Conservation (phyloP, 2,888 invertebrate species). For the Ceramica pisi region DNA sequence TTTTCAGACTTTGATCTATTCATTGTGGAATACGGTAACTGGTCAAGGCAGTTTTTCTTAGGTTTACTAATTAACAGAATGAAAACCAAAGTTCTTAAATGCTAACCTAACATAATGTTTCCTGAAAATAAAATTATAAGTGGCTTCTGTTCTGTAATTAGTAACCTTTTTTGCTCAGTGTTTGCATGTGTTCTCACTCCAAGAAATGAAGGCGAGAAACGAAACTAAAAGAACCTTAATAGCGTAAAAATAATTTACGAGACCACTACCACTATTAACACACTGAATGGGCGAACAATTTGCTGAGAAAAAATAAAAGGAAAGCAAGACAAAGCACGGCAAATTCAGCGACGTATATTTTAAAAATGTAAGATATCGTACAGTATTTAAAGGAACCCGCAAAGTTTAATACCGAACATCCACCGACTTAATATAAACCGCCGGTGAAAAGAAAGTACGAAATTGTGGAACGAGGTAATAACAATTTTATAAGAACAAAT, state of each 20-base stretch:
- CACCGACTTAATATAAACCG: constrained; percentile 71
- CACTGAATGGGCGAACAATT: constrained; percentile 21
- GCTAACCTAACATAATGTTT: not conserved
- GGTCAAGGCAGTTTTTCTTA: not conserved
- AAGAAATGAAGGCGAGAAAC: constrained; percentile 7
- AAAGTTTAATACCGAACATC: constrained; percentile 71
- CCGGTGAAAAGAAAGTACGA: constrained; percentile 72
- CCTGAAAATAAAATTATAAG: no score
- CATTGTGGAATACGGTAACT: not conserved
- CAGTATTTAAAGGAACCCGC: constrained; percentile 75
- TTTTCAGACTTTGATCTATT: not conserved
- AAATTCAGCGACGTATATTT: constrained; percentile 62
- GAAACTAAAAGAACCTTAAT: constrained; percentile 12
- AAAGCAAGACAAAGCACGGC: constrained; percentile 53
- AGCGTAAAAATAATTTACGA: constrained; percentile 12
- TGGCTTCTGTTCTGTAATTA: not conserved
- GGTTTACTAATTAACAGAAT: not conserved
- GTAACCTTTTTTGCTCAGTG: not conserved
- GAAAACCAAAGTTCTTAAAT: not conserved
- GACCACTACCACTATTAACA: constrained; percentile 7
- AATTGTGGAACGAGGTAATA: constrained; percentile 78
- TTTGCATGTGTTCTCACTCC: constrained; percentile 8
- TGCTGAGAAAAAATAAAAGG: constrained; percentile 28
- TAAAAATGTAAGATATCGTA: constrained; percentile 66
- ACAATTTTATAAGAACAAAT: constrained; percentile 85